These are phyloP conservation scores for Ptychobarbus kaznakovi DNA, from an alignment of 2,797 vertebrate species.

Conservation along the genomic window DNA sequence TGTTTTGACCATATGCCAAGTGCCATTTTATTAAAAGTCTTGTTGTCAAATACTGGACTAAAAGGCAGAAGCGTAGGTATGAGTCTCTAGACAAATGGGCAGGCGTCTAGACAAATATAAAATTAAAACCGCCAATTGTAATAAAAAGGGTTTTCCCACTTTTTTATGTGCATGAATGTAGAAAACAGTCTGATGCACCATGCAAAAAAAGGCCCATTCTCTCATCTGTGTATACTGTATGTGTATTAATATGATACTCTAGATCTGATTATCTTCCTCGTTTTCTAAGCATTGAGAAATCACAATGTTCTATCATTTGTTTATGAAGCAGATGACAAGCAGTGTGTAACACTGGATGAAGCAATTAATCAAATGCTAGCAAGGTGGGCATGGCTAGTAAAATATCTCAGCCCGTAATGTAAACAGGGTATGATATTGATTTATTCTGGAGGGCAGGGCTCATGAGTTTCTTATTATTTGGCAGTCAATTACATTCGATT, in stretches of 20 bases:
- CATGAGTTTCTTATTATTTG: constrained; percentile 16
- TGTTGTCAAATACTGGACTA: constrained; percentile 10
- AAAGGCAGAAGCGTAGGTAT: background rate
- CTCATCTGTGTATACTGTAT: background rate
- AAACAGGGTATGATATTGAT: background rate
- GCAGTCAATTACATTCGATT: background rate
- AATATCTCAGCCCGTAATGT: constrained; percentile 3
- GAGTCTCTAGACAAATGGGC: constrained; percentile 1
- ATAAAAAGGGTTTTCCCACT: background rate
- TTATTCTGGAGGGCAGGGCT: constrained; percentile 6
- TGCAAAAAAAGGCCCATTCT: background rate
- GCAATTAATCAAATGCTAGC: background rate
- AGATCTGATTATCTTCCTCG: background rate
- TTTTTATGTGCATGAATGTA: constrained; percentile 16
- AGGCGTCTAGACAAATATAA: constrained; percentile 13
- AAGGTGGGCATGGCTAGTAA: background rate
- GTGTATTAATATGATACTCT: background rate
- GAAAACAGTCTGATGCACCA: background rate
- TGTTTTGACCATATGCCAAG: background rate
- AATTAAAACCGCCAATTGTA: background rate
- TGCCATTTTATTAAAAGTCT: background rate
- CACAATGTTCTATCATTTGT: background rate
- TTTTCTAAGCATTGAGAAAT: background rate
- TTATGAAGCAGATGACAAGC: background rate
- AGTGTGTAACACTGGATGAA: background rate